Conservation (phyloP, 2,888 invertebrate genomes). For the Dioctria rufipes region DNA sequence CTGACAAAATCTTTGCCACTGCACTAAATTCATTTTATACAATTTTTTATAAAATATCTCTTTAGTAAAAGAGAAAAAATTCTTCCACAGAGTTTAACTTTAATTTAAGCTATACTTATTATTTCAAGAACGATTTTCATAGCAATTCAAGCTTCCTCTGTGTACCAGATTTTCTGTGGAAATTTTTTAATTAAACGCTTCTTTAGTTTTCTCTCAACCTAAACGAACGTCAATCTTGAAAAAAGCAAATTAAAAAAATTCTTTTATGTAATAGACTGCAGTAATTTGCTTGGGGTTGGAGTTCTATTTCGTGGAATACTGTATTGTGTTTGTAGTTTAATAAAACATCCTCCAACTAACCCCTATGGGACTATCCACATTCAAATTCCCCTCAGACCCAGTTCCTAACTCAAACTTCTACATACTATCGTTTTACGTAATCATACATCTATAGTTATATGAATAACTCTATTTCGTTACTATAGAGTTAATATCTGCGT, state of each 20-base stretch:
- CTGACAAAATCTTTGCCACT: too few relatives aligned
- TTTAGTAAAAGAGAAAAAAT: too few relatives aligned
- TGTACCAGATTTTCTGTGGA: too few relatives aligned
- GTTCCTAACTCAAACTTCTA: conserved; percentile 2
- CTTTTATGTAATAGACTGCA: conserved; percentile 41
- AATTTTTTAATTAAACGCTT: too few relatives aligned
- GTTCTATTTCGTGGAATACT: not conserved
- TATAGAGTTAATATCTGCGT: not conserved
- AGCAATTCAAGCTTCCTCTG: too few relatives aligned
- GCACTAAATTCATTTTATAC: too few relatives aligned
- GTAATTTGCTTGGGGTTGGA: conserved; percentile 10
- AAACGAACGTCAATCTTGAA: too few relatives aligned
- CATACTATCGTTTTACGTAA: conserved; percentile 31
- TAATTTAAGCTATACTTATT: too few relatives aligned
- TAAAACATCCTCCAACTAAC: conserved; percentile 15
- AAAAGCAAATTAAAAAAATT: not conserved
- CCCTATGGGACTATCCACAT: conserved; percentile 7
- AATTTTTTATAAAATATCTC: too few relatives aligned
- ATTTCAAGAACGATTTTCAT: too few relatives aligned
- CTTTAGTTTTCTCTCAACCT: too few relatives aligned
- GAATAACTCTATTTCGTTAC: conserved; percentile 19
- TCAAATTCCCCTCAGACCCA: conserved; percentile 7
- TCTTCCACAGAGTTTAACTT: too few relatives aligned
- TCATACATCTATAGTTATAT: not conserved
- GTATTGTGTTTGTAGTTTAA: conserved; percentile 34